Percentiles rank a stretch among this genome's conserved stretches.
Conservation (phyloP, 2,888 invertebrate genomes). For the Diploptera punctata region DNA sequence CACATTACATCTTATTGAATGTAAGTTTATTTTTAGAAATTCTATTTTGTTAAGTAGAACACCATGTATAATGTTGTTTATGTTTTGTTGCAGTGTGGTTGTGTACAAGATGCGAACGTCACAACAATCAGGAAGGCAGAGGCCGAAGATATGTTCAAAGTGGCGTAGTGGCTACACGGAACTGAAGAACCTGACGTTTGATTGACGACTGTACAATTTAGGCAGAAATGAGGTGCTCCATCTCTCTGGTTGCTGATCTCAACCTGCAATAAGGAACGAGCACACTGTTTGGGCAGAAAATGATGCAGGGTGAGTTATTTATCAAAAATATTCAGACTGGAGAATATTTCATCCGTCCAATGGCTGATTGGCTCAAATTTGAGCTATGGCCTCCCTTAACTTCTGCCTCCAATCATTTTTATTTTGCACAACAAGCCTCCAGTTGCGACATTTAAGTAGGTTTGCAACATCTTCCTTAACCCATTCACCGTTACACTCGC, state of each 20-base stretch:
- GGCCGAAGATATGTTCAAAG: conserved; percentile 42
- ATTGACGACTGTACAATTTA: conserved; percentile 37
- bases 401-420: too few species aligned
- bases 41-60: too few species aligned
- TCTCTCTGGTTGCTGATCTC: conserved; percentile 1
- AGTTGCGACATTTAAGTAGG: too few species aligned
- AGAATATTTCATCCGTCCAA: too few species aligned
- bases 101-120: conserved; percentile 7
- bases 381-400: too few species aligned
- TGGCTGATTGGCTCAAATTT: too few species aligned
- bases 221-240: not conserved
- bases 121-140: not conserved
- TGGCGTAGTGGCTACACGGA: conserved; percentile 47
- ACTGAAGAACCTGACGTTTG: conserved; percentile 45
- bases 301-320: conserved; percentile 7
- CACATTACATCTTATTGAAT: too few species aligned
- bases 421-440: too few species aligned
- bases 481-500: too few species aligned
- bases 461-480: too few species aligned
- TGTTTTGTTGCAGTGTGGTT: not conserved
- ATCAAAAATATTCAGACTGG: too few species aligned
- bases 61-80: not conserved
- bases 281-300: not conserved
- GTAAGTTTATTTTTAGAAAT: too few species aligned
- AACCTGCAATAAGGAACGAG: not conserved